Base-by-base conservation (phyloP, 2,113 vertebrate species). In the Scalopus aquaticus region DNA sequence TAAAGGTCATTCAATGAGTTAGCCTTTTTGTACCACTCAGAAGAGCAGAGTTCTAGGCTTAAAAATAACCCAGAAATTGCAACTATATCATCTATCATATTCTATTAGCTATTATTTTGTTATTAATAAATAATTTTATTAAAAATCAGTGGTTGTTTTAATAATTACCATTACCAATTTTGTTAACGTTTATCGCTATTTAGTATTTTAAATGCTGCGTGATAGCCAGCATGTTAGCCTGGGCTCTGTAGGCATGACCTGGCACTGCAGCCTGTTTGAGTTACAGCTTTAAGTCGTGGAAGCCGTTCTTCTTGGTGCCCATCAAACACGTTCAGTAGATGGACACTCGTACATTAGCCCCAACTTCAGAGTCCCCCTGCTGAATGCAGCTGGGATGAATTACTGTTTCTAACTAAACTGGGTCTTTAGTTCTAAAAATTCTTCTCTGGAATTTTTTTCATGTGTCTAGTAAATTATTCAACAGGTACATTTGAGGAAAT, bases 401-500 rank as follows among this genome's bases (percentile, higher is more conserved):
- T 80, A 30, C 13, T 79, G 22, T 84, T 92, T 77, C 69, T 70
- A 49, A 88, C n/a, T 67, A 65, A 77, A 69, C 60, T 54, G 24
- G 8, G 16, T 88, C 13, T 69, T 10, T 60, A 70, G 28, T 76
- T 79, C 13, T 42, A 73, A 35, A 54, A 65, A 28, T 32, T 9
- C 6, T 2, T 54, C 58, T 28, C n/a, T 80, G 76, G 39, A 35
- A 26, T 6, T 39, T 49, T 49, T 51, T 19, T 12, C 7, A 7
- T 3, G 0, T 56, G 28, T 28, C 5, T 62, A n/a, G 30, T 26
- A 67, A 56, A 76, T 72, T 74, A 7, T 54, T 87, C 42, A 54
- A 30, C 19, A 20, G 11, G 15, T 32, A 16, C 81, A 79, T 88
- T 94, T 94, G 91, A 94, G 44, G 46, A 94, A 81, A 80, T 95